Base-by-base conservation (phyloP, 2,113 vertebrate species). In the Thryonomys swinderianus region DNA sequence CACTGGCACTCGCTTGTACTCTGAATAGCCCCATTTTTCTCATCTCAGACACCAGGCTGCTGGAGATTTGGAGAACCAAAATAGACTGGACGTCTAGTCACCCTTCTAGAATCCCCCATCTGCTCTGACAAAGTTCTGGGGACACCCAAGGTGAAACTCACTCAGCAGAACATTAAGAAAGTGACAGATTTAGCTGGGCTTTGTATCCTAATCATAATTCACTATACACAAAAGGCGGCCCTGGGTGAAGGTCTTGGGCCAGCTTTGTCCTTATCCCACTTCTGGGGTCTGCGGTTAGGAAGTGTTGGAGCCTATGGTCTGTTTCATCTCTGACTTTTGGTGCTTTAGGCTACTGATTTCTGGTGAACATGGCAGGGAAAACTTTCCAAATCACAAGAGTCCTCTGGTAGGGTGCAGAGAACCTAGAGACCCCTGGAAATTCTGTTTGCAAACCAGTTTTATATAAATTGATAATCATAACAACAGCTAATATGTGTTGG, bases 21-120 rank as follows among this genome's bases (percentile, higher is more conserved):
- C 74, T 85, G 95, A 97, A 95, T 78, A 92, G 89, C 95, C 95
- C 94, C 92, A 92, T 97, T 96, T 90, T 92, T 97, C 92, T 92
- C 78, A 73, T 93, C 84, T 76, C 90, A 94, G 95, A 96, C 69
- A 30, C 51, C 45, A 84, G 86, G 66, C 84, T 94, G 59, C 90
- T 74, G 87, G 89, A 94, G 90, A 82, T 84, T 51, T 66, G 16
- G 95, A 84, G 64, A 94, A 80, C 93, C 81, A 95, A 97, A 97
- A 98, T 95, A 97, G 96, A 95, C 71, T 71, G 87, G 90, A 69
- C 5, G n/a, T 96, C 92, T 93, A 88, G 93, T 96, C 91, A 95
- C 93, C 83, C 88, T 97, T 62, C 74, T 84, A 92, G 92, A 97
- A 82, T 71, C 92, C 80, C 94, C 87, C 48, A 84, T 96, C 81